Evolutionary conservation across 2,888 invertebrate genomes (phyloP), one percentile per base, ranked within the genome.

Genomic region (Idaea straminata): DNA sequence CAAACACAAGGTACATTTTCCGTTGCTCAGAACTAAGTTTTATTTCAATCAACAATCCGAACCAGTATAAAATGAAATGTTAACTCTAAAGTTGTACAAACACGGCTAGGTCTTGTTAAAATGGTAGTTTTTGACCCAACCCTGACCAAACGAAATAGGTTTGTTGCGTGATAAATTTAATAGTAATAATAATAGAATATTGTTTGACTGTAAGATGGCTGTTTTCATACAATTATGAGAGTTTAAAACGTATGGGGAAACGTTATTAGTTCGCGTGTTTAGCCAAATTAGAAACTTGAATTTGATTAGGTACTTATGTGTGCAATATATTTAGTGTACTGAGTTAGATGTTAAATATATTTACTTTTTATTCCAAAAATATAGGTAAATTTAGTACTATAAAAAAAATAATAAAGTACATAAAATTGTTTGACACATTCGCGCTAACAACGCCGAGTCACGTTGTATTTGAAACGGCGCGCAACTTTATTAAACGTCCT

Each of bases 101-200:
- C 15, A 5, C 5, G 47, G 5, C 15, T 34, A 62, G 78, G 62
- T 77, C 70, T 76, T 59, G 36, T 74, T 74, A 75, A 57, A 62
- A 5, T 79, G 77, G 84, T 65, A 64, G 5, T 5, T 66, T 62
- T 66, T 86, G 86, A 87, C 86, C 86, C 77, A 85, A 76, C 83
- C 83, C 76, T 84, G 85, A 84, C 84, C 83, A 74, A 77, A 83
- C 85, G 83, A 86, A 87, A 87, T 85, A 85, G 83, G 84, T 78
- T 75, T 77, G 80, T 87, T 82, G 87, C 87, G 87, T 87, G 87
- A 80, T 76, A 69, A 74, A 75, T 77, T 78, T 81, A 83, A 84
- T 83, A 78, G 82, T 80, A 76, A 69, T 64, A 38, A 15, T 36
- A 35, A 38, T 61, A 61, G 25, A 61, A 61, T 61, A 61, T 47